Percentiles rank a stretch among this genome's conserved stretches.
These are phyloP conservation scores for Plestiodon gilberti DNA, from an alignment of 2,113 vertebrate genomes.

Conservation along the genomic window DNA sequence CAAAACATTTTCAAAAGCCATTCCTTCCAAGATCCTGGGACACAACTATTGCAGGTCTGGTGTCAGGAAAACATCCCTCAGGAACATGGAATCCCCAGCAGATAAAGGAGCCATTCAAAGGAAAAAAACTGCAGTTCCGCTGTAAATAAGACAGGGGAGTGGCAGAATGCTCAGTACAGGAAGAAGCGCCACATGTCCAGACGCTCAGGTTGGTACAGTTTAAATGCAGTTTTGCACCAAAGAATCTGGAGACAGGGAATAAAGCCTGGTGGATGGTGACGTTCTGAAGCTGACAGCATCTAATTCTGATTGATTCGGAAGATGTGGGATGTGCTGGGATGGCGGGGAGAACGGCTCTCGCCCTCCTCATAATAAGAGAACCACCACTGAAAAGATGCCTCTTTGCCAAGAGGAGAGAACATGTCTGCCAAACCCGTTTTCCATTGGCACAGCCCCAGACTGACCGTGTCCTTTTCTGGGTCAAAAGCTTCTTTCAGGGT, in stretches of 20 bases:
- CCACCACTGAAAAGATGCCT: too few relatives aligned
- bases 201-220: neutral
- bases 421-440: neutral
- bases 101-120: neutral
- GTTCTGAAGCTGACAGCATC: too few relatives aligned
- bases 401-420: too few relatives aligned
- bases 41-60: too few relatives aligned
- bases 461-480: constrained; percentile 92
- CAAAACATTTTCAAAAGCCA: neutral
- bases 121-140: too few relatives aligned
- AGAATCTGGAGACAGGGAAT: neutral
- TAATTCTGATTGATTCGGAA: too few relatives aligned
- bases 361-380: too few relatives aligned
- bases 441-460: constrained; percentile 16
- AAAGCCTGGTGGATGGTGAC: too few relatives aligned
- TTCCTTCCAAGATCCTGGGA: too few relatives aligned
- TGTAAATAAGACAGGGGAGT: accelerated
- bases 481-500: constrained; percentile 93
- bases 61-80: too few relatives aligned
- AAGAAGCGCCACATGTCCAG: neutral
- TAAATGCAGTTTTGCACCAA: neutral
- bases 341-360: too few relatives aligned
- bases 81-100: neutral
- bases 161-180: neutral
- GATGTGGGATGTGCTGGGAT: too few relatives aligned